Evolutionary conservation across 2,888 invertebrate species (phyloP), one percentile per base, ranked within the genome.

Genomic region (Opisthograptis luteolata): DNA sequence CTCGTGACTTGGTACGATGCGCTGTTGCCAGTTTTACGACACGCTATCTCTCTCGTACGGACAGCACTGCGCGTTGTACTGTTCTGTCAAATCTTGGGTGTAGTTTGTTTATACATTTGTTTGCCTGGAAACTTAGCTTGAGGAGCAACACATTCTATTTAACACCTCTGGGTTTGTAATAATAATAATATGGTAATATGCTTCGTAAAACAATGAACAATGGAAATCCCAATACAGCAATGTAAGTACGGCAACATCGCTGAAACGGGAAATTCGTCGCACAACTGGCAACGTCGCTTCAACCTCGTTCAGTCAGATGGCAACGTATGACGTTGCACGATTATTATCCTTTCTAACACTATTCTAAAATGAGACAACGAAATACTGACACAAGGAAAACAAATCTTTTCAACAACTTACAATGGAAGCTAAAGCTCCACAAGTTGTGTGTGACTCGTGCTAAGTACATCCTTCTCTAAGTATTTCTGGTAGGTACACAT

Each of bases 381-480:
- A 87, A 88, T 88, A 88, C 88, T 87, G 88, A 87, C 84, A 81
- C 75, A 79, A 81, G 77, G 78, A 85, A 85, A 87, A 85, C 76
- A 73, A 79, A 66, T 48, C 66, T 70, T 68, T 64, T 79, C 75
- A 77, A 79, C 79, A 81, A 86, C 84, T 84, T 79, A 85, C 79
- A 74, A 79, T 65, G 71, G 68, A 79, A 82, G 78, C 79, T 76
- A 70, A 73, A 76, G 80, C 80, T 80, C 69, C 70, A 66, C 67
- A 62, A 73, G 68, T 73, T 76, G 81, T 77, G 77, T 76, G 81
- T 77, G 77, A 76, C 80, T 76, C 73, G 76, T 71, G 71, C 81
- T 82, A 83, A 81, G 78, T 80, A 83, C 83, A 79, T 76, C 73
- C 79, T 67, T 76, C 64, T 58, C 66, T 65, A 72, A 70, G 68